Base-by-base conservation (phyloP, 2,113 vertebrate species). In the Cygnus buccinator region DNA sequence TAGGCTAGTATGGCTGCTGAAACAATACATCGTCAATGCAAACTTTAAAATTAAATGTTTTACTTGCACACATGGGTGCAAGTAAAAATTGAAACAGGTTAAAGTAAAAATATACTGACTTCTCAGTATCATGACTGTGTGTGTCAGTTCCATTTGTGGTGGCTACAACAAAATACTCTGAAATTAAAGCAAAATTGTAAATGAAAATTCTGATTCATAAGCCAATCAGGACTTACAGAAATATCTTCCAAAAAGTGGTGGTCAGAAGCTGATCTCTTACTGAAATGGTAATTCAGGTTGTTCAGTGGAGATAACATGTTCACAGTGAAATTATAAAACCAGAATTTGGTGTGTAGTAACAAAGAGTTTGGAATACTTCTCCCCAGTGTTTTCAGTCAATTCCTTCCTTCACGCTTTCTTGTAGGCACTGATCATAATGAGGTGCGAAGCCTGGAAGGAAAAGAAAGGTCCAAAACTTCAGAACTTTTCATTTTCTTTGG, bases 201-300 rank as follows among this genome's bases (percentile, higher is more conserved):
- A 48, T 61, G 17, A 76, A 92, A 83, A 83, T 46, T 57, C 29
- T 76, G 29, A 54, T 86, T 88, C 79, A 61, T 57, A 33, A 90
- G 5, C 2, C 22, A 75, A 10, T 37, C 83, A 79, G 21, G 41
- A 25, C 6, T 37, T 55, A 35, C 1, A 78, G 20, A 74, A 65
- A 35, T 37, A 46, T 63, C 15, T 96, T 82, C 35, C 1, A 4
- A 81, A 29, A 17, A 87, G 54, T 5, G 54, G 5, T 0, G 0
- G 6, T 84, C 26, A 63, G 29, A 77, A 77, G 7, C 3, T 7
- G 46, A 11, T 46, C 5, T 11, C 54, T 57, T 77, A 44, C 23
- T 67, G 5, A 77, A 73, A 50, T n/a, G 19, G 72, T n/a, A 62
- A 44, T 41, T 68, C 37, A 58, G 33, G 44, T 33, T 73, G 10